A percentile compares a stretch with the other conserved stretches of the same genome.
These are phyloP conservation scores for Cairina moschata DNA, from an alignment of 2,113 vertebrate species.

Conservation along the genomic window DNA sequence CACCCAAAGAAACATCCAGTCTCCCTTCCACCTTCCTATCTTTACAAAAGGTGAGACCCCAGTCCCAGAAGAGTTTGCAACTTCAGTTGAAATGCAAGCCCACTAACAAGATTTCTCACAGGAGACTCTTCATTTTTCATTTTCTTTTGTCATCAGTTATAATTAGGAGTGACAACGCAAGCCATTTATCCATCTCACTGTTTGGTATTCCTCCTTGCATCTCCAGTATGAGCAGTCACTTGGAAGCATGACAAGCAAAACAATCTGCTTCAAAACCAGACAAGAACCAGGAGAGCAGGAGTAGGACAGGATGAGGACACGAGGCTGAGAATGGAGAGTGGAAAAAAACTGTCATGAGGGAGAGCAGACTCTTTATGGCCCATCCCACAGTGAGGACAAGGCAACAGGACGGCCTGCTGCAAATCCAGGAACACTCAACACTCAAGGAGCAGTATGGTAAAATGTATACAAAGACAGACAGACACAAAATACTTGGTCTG, in stretches of 20 bases:
- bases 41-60: neutral
- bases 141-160: slow-evolving; percentile 34
- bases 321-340: neutral
- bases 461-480: neutral
- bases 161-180: slow-evolving; percentile 28
- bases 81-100: neutral
- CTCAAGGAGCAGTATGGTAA: neutral
- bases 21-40: neutral
- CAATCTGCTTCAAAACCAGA: slow-evolving; percentile 52
- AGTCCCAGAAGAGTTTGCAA: neutral
- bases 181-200: slow-evolving; percentile 20
- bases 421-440: neutral
- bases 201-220: neutral
- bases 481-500: neutral
- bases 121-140: fast-evolving
- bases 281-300: slow-evolving; percentile 19
- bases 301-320: neutral
- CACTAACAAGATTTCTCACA: neutral
- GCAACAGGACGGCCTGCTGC: neutral
- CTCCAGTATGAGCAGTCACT: slow-evolving; percentile 33
- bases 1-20: neutral
- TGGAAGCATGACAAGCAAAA: slow-evolving; percentile 59
- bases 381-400: neutral
- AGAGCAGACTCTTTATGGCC: neutral
- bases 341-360: neutral